Conservation (phyloP, 2,888 invertebrate genomes). For the Branchellion lobata region DNA sequence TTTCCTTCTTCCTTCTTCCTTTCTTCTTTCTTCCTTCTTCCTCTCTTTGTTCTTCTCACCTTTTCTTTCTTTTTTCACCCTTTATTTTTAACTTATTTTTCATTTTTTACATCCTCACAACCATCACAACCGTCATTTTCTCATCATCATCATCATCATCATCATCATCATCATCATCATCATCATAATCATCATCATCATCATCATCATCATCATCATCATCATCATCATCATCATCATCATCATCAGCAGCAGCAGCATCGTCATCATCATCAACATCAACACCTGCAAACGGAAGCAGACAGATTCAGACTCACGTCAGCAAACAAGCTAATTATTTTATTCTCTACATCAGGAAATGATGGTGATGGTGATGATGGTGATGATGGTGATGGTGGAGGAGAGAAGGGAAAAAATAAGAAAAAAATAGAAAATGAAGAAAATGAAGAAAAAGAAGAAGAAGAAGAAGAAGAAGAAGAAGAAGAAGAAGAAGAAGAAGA, state of each 20-base stretch:
- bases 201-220: constrained; percentile 16
- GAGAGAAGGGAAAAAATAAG: not conserved
- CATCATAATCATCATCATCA: constrained; percentile 5
- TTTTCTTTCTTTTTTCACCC: too few relatives aligned
- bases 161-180: not conserved
- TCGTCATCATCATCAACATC: too few relatives aligned
- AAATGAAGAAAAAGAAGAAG: not conserved
- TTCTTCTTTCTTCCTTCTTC: too few relatives aligned
- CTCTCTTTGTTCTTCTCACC: too few relatives aligned
- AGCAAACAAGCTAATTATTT: too few relatives aligned
- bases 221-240: not conserved
- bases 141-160: constrained; percentile 2
- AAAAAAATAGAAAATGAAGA: not conserved
- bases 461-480: not conserved
- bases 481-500: not conserved
- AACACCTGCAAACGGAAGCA: too few relatives aligned
- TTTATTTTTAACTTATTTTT: too few relatives aligned
- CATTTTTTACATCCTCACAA: not conserved
- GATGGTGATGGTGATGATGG: not conserved
- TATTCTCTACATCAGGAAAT: not conserved
- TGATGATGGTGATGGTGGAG: not conserved
- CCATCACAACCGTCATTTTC: not conserved
- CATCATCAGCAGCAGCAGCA: too few relatives aligned
- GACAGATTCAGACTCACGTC: too few relatives aligned
- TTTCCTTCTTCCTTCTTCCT: too few relatives aligned